phyloP scores from a whole-genome alignment of 2,797 vertebrate genomes.

The Epinephelus malabaricus region DNA sequence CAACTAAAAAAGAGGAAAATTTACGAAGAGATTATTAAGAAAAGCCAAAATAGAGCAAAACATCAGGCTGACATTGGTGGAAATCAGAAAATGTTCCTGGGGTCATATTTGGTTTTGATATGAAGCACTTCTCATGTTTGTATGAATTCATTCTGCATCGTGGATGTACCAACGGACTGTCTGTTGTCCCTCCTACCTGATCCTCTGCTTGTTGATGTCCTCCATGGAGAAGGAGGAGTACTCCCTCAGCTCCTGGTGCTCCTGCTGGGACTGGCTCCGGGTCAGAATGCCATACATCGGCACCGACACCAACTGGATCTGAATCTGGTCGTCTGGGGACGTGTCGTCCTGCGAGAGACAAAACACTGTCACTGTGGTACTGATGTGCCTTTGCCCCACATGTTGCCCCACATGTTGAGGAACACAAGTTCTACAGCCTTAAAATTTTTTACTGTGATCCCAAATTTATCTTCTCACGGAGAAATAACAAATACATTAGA shows the following conservation, averaged over 20 bases:
- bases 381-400: not conserved
- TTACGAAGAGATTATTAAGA: not conserved
- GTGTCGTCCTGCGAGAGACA: conserved; percentile 84
- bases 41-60: not conserved
- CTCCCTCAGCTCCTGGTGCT: conserved; percentile 87
- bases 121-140: not conserved
- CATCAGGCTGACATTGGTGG: not conserved
- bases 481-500: no score
- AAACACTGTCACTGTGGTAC: not conserved
- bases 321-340: conserved; percentile 90
- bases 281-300: conserved; percentile 93
- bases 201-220: conserved; percentile 90
- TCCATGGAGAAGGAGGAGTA: conserved; percentile 95
- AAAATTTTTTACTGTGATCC: no score
- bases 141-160: no score
- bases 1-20: not conserved
- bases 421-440: no score
- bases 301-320: conserved; percentile 91
- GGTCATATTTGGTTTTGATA: conserved; percentile 4
- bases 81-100: not conserved
- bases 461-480: no score
- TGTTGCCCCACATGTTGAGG: no score
- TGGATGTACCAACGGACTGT: no score
- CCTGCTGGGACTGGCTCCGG: conserved; percentile 72
- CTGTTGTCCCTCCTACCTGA: conserved; percentile 85